Base-by-base conservation (phyloP, 2,113 vertebrate species). In the Dicerorhinus sumatrensis region DNA sequence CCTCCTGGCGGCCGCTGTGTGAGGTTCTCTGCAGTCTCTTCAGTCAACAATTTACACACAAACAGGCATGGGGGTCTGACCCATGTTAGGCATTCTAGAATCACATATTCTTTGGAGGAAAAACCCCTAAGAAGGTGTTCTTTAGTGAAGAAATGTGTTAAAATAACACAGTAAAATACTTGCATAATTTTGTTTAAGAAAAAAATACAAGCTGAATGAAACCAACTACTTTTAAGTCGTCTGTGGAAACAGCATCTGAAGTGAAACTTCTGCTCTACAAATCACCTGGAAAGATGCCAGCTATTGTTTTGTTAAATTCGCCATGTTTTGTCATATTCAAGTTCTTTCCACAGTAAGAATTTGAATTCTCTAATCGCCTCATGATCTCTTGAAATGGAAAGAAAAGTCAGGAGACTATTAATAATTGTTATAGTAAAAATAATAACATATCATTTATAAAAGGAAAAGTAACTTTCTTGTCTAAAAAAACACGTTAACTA, bases 161-260 rank as follows among this genome's bases (percentile, higher is more conserved):
- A 91, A 90, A 69, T 58, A 83, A 73, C 5, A 60, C 12, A 39
- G 16, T 2, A 86, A 87, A 63, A 33, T 25, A 69, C 65, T 58
- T 58, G 13, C 29, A 62, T 56, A 72, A 82, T 65, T 95, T 86
- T 70, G 25, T 39, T 89, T 67, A 25, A 93, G 29, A 60, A 69
- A 27, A 62, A 94, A 80, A 83, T 46, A 90, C 21, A 93, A 96
- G 23, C 6, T 58, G 79, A 91, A 51, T 56, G 62, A 97, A 79
- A 54, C 1, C 31, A 84, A 81, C 31, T 46, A 46, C 20, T 70
- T 95, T 85, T 67, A n/a, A 85, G 25, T 56, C 65, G 33, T 69
- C 48, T 69, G 5, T 73, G 42, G n/a, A 72, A 97, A 79, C 1
- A 76, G 48, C 7, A 90, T 51, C 79, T 79, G 31, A 94, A 93